Evolutionary conservation across 2,797 vertebrate genomes (phyloP).

Genomic region (Allobates femoralis): DNA sequence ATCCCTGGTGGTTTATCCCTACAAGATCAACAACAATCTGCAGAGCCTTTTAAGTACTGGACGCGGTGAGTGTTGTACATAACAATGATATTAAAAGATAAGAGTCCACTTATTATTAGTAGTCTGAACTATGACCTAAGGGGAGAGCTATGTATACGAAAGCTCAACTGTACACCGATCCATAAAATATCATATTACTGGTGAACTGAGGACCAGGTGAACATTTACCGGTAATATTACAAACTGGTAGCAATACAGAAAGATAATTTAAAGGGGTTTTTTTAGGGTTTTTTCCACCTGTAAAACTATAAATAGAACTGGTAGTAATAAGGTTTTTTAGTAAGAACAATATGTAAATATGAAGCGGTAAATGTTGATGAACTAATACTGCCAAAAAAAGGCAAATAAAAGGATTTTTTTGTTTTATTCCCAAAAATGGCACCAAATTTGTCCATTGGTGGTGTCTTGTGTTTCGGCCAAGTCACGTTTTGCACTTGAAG

Average conservation of each 20-base stretch:
- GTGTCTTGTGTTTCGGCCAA: neutral
- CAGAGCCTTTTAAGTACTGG: constrained; percentile 14
- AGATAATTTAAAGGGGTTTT: too few relatives aligned
- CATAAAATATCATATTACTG: neutral
- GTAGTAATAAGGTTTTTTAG: neutral
- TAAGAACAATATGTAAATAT: neutral
- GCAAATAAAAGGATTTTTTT: neutral
- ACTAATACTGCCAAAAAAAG: neutral
- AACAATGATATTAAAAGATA: constrained; percentile 31
- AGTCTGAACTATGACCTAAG: constrained; percentile 36
- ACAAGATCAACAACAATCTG: constrained; percentile 10
- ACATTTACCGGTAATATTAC: neutral
- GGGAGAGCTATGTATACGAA: constrained; percentile 12
- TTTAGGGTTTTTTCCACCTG: too few relatives aligned
- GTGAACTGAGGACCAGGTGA: neutral
- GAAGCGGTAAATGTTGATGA: neutral
- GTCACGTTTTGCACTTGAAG: neutral
- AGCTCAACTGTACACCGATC: neutral
- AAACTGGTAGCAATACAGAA: neutral
- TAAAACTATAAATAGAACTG: too few relatives aligned
- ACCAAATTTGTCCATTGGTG: neutral
- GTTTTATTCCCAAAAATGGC: neutral
- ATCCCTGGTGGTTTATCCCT: constrained; percentile 17
- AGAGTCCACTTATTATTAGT: constrained; percentile 24
- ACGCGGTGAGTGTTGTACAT: neutral